These are phyloP conservation scores for Ganaspis brasiliensis DNA, from an alignment of 2,888 invertebrate species.

Conservation along the genomic window DNA sequence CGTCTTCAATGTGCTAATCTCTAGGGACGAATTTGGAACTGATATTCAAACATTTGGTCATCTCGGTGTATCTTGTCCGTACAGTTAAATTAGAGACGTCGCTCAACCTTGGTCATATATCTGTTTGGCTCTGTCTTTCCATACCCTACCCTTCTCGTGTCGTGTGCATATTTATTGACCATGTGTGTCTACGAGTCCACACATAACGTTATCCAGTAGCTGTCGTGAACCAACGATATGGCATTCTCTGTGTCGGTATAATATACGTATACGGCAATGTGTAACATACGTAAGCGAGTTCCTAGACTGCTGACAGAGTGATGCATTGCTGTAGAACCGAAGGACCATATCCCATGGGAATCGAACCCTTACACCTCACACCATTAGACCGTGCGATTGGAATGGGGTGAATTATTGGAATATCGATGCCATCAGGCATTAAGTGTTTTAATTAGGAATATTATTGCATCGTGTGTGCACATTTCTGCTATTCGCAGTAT, in stretches of 20 bases:
- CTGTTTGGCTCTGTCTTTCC: constrained; percentile 74
- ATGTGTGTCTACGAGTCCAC: constrained; percentile 62
- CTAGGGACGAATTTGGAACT: neutral
- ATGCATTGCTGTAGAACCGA: constrained; percentile 77
- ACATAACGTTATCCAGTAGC: constrained; percentile 2
- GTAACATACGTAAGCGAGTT: constrained; percentile 72
- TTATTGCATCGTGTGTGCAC: constrained; percentile 59
- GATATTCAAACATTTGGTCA: constrained; percentile 58
- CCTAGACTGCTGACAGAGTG: constrained; percentile 79
- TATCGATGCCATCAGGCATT: constrained; percentile 77
- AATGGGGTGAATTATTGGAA: constrained; percentile 78
- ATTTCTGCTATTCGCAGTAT: constrained; percentile 57
- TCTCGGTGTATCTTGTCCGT: constrained; percentile 77
- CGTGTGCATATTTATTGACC: constrained; percentile 66
- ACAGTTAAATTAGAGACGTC: constrained; percentile 80
- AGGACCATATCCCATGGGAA: constrained; percentile 75
- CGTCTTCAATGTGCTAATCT: neutral
- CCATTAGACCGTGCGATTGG: constrained; percentile 68
- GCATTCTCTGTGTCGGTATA: neutral
- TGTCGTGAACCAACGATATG: neutral
- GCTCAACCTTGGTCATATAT: constrained; percentile 76
- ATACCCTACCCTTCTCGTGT: constrained; percentile 53
- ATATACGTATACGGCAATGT: no score
- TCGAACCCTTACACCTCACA: constrained; percentile 77
- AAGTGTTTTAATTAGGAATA: constrained; percentile 77